These are phyloP conservation scores for Acutogordius australiensis DNA, from an alignment of 2,888 invertebrate genomes.

Conservation along the genomic window DNA sequence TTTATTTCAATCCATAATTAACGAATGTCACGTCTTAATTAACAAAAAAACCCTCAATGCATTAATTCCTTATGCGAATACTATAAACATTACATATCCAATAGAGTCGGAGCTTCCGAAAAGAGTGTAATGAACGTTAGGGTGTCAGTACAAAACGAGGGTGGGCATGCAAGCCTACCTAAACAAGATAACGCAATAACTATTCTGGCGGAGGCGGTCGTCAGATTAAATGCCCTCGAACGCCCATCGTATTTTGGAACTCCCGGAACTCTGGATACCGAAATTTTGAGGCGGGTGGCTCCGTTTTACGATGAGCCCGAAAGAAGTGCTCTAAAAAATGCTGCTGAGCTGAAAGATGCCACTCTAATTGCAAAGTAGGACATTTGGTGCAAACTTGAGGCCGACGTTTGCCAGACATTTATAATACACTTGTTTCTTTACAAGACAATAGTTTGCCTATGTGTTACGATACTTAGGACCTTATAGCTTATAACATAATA, in stretches of 20 bases:
- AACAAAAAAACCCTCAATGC: no score
- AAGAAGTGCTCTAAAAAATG: neutral
- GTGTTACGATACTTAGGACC: no score
- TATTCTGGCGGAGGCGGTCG: neutral
- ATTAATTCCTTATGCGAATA: no score
- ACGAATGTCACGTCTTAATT: no score
- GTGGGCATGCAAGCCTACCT: neutral
- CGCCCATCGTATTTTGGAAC: neutral
- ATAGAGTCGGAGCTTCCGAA: neutral
- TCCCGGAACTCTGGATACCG: neutral
- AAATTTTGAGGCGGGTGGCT: neutral
- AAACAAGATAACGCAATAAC: neutral
- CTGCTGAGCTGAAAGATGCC: neutral
- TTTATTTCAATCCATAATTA: no score
- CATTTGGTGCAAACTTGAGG: no score
- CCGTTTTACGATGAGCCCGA: neutral
- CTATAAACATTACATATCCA: no score
- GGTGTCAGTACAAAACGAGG: neutral
- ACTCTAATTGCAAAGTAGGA: no score
- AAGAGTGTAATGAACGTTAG: neutral
- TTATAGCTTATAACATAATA: no score
- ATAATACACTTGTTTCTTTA: no score
- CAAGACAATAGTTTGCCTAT: no score
- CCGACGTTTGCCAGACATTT: no score
- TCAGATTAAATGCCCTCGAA: neutral